These are phyloP conservation scores for Microplitis manilae DNA, from an alignment of 2,888 invertebrate species.

Conservation along the genomic window DNA sequence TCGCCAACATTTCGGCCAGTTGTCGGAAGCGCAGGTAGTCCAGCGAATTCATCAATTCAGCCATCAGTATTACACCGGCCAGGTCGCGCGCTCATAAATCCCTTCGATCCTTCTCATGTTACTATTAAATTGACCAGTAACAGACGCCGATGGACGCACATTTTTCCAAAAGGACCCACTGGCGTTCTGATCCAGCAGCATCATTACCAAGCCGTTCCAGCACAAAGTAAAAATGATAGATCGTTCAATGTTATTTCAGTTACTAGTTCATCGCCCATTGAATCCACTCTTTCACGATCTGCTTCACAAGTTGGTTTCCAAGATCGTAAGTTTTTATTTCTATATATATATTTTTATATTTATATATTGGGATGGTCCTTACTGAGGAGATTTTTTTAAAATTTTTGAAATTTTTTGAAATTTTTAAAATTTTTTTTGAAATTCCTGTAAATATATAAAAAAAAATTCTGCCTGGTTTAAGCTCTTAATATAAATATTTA, in stretches of 20 bases:
- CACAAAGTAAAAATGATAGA: conserved; percentile 71
- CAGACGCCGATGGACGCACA: conserved; percentile 97
- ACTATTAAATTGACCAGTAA: conserved; percentile 97
- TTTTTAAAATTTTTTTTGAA: no score
- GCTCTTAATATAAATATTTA: no score
- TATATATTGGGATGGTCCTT: no score
- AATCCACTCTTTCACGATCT: conserved; percentile 58
- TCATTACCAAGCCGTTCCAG: conserved; percentile 90
- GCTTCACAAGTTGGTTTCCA: conserved; percentile 72
- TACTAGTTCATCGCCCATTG: conserved; percentile 64
- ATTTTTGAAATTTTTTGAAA: no score
- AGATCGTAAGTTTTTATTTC: conserved; percentile 71
- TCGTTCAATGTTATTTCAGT: conserved; percentile 64
- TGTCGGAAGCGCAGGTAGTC: conserved; percentile 76
- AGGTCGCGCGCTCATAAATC: conserved; percentile 93
- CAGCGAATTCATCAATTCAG: conserved; percentile 67
- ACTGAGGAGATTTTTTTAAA: no score
- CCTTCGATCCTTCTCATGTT: conserved; percentile 98
- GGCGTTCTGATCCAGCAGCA: conserved; percentile 94
- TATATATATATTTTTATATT: no score
- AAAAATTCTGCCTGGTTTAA: no score
- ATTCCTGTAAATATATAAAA: no score
- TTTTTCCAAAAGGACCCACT: conserved; percentile 95
- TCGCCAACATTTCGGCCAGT: conserved; percentile 75
- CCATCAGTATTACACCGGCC: conserved; percentile 74